phyloP scores from a whole-genome alignment of 2,797 vertebrate species.

The Sebastes ruberrimus region DNA sequence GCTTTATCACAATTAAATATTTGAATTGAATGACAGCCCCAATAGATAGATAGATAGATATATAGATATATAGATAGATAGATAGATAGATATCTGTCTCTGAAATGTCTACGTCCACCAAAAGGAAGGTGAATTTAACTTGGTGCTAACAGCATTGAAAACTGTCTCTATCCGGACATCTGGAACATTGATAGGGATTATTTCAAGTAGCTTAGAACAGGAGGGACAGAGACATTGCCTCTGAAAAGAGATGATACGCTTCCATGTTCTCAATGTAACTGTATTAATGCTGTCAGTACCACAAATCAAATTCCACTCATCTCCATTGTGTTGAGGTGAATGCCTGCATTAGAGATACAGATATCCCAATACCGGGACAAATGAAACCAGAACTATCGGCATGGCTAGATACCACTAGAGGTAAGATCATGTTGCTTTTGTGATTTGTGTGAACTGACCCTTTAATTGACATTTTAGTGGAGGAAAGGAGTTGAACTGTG shows the following conservation, averaged over 20 bases:
- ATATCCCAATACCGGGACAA: neutral
- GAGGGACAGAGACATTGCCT: neutral
- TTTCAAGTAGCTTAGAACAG: neutral
- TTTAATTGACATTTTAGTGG: neutral
- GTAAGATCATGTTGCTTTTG: fast-evolving
- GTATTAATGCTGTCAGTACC: neutral
- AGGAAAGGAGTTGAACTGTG: neutral
- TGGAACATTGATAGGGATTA: neutral
- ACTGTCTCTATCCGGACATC: neutral
- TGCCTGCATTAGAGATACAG: neutral
- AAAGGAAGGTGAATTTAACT: neutral
- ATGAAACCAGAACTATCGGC: neutral
- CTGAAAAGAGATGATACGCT: neutral
- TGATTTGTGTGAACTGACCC: neutral
- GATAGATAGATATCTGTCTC: neutral
- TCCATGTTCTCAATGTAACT: neutral
- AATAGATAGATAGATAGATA: too few relatives aligned
- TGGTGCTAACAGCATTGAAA: neutral
- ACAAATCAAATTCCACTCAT: neutral
- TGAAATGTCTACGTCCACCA: neutral
- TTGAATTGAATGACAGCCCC: too few relatives aligned
- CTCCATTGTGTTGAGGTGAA: neutral
- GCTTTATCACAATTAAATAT: too few relatives aligned
- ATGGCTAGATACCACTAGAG: neutral
- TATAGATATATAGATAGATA: too few relatives aligned